A percentile compares a stretch with the other conserved stretches of the same genome.
Evolutionary conservation across 1,140 invertebrate species (phyloP).

Genomic region (Apis mellifera): Amel_HAv3.1 CM009933.2:1032001-1032500

Average conservation of each 20-base stretch:
- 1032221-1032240: neutral
- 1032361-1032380: constrained; percentile 17
- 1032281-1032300: constrained; percentile 75
- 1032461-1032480: constrained; percentile 43
- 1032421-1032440: constrained; percentile 27
- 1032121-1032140: too few species aligned
- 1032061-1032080: too few species aligned
- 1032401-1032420: constrained; percentile 8
- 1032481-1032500: neutral
- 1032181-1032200: neutral
- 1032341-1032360: constrained; percentile 1
- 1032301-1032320: constrained; percentile 69
- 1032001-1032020: too few species aligned
- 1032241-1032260: constrained; percentile 45
- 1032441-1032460: neutral
- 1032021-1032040: too few species aligned
- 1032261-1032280: constrained; percentile 78
- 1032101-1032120: too few species aligned
- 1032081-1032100: too few species aligned
- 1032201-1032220: neutral
- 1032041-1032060: too few species aligned
- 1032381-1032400: neutral
- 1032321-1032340: constrained; percentile 46
- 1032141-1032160: too few species aligned
- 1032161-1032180: too few species aligned